Evolutionary conservation across 2,888 invertebrate species (phyloP).

Genomic region (Heliconius cydno): DNA sequence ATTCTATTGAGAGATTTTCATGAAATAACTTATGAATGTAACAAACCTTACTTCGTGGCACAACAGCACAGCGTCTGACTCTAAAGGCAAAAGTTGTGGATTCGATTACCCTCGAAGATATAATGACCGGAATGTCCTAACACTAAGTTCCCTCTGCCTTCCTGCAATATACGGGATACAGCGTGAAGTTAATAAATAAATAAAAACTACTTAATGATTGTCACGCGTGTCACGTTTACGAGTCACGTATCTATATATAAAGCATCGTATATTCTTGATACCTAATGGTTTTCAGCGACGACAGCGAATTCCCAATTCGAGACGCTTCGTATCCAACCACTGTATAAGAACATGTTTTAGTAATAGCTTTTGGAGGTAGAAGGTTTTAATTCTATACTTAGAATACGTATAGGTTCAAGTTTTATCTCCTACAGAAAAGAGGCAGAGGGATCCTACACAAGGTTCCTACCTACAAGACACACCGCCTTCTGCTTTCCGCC

Average conservation of each 20-base stretch:
- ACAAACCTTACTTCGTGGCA: no score
- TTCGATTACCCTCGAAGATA: not conserved
- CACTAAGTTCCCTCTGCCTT: no score
- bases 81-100: no score
- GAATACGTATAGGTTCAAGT: not conserved
- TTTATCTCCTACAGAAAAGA: not conserved
- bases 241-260: constrained; percentile 4
- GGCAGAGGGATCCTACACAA: not conserved
- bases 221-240: constrained; percentile 6
- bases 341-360: constrained; percentile 6
- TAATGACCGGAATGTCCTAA: no score
- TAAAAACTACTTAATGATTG: not conserved
- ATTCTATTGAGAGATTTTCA: not conserved
- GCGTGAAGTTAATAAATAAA: not conserved
- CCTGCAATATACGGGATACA: not conserved
- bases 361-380: not conserved
- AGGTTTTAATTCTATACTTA: not conserved
- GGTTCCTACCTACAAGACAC: not conserved
- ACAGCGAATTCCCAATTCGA: constrained; percentile 26
- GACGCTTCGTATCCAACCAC: constrained; percentile 21
- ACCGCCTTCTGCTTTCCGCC: not conserved
- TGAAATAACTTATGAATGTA: not conserved
- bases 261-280: constrained; percentile 7
- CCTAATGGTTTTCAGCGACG: constrained; percentile 28
- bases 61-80: no score